These are phyloP conservation scores for Luidia sarsii DNA, from an alignment of 53 echinoderm and acorn worm species.

Conservation along the genomic window DNA sequence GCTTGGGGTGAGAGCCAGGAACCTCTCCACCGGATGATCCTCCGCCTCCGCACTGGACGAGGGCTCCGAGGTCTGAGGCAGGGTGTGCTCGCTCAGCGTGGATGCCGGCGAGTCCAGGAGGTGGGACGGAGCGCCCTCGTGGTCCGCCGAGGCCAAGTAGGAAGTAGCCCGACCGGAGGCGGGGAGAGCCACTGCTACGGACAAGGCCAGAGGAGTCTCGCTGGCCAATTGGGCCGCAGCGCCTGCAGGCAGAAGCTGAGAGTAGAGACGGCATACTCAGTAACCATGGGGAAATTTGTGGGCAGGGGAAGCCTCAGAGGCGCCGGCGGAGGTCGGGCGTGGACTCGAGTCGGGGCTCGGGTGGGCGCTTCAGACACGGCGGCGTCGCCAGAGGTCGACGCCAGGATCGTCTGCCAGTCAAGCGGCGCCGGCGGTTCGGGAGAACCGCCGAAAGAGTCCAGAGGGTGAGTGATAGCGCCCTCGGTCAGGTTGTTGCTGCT, in stretches of 20 bases:
- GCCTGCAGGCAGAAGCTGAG: neutral
- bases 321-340: constrained; percentile 66
- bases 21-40: constrained; percentile 15
- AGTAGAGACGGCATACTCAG: too few species aligned
- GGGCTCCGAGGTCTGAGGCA: neutral
- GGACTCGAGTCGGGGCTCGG: neutral
- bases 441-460: too few species aligned
- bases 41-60: neutral
- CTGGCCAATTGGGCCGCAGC: neutral
- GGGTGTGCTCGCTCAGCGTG: constrained; percentile 29
- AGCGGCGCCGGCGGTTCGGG: neutral
- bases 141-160: constrained; percentile 11
- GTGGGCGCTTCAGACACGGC: neutral
- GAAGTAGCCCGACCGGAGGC: neutral
- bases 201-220: too few species aligned
- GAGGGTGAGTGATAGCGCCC: too few species aligned
- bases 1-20: constrained; percentile 9
- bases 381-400: neutral
- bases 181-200: neutral
- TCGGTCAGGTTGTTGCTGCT: neutral
- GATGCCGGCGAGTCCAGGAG: constrained; percentile 5
- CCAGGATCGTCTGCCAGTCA: constrained; percentile 27
- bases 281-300: too few species aligned
- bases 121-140: neutral
- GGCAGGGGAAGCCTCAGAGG: constrained; percentile 20